Conservation (phyloP, 2,888 invertebrate genomes). For the Pycnomerus fuliginosus region DNA sequence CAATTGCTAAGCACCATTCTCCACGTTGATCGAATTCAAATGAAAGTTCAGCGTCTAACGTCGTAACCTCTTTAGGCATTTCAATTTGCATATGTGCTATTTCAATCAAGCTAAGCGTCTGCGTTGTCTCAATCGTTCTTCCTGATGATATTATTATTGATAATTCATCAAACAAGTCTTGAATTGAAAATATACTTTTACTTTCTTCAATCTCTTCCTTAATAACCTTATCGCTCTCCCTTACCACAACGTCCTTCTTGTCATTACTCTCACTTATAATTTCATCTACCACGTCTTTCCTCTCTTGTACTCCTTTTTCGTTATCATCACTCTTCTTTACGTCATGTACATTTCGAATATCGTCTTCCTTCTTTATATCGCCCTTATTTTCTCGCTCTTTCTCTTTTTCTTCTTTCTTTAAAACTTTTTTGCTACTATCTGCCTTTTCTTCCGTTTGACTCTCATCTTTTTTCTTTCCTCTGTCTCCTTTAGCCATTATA, state of each 20-base stretch:
- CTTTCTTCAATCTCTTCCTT: neutral
- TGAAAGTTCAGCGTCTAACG: neutral
- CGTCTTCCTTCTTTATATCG: too few relatives aligned
- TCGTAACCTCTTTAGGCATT: neutral
- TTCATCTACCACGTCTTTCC: neutral
- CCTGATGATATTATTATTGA: neutral
- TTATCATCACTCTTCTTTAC: too few relatives aligned
- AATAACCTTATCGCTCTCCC: neutral
- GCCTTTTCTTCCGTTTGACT: too few relatives aligned
- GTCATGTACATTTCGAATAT: too few relatives aligned
- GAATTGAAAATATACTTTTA: neutral
- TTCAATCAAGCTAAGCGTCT: neutral
- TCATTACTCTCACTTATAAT: neutral
- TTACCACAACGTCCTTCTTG: neutral
- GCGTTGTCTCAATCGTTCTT: neutral
- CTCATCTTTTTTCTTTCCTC: too few relatives aligned
- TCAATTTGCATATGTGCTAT: conserved; percentile 1
- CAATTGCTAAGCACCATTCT: conserved; percentile 2
- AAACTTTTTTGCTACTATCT: too few relatives aligned
- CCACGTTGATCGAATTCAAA: neutral
- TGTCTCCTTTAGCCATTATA: too few relatives aligned
- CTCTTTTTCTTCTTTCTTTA: too few relatives aligned
- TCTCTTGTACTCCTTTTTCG: neutral
- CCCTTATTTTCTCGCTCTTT: too few relatives aligned
- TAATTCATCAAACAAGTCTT: neutral